These are phyloP conservation scores for Micromussa lordhowensis DNA, from an alignment of 92 coral and sea anemone species.

Conservation along the genomic window DNA sequence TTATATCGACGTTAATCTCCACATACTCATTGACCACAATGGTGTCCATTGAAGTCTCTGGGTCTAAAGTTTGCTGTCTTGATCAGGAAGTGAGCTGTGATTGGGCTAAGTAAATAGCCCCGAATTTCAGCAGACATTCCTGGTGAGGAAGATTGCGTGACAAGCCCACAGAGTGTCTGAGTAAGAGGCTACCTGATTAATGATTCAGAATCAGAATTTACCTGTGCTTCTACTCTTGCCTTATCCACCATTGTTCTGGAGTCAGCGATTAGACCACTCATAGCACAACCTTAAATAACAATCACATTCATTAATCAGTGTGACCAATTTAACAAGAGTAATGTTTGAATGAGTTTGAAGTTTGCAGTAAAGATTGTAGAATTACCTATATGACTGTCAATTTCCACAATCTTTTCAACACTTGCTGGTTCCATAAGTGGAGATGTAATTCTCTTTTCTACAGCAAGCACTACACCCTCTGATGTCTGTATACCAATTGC, in stretches of 20 bases:
- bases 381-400: constrained; percentile 95
- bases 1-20: too few relatives aligned
- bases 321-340: neutral
- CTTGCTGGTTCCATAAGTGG: constrained; percentile 96
- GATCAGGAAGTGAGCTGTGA: too few relatives aligned
- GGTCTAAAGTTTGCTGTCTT: too few relatives aligned
- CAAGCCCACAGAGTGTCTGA: too few relatives aligned
- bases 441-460: constrained; percentile 95
- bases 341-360: neutral
- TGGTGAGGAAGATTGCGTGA: too few relatives aligned
- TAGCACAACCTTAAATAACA: constrained; percentile 86
- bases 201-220: neutral
- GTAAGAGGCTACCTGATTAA: too few relatives aligned
- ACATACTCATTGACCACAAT: too few relatives aligned
- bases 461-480: constrained; percentile 97
- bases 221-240: constrained; percentile 99
- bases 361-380: neutral
- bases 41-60: too few relatives aligned
- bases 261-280: constrained; percentile 99
- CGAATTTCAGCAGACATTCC: too few relatives aligned
- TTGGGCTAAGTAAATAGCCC: too few relatives aligned
- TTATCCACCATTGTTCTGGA: constrained; percentile 99
- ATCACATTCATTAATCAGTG: neutral
- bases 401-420: constrained; percentile 97
- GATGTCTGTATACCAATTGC: constrained; percentile 99